Percentiles rank a stretch among this genome's conserved stretches.
phyloP scores from a whole-genome alignment of 2,888 invertebrate species.

The Megalurothrips usitatus region DNA sequence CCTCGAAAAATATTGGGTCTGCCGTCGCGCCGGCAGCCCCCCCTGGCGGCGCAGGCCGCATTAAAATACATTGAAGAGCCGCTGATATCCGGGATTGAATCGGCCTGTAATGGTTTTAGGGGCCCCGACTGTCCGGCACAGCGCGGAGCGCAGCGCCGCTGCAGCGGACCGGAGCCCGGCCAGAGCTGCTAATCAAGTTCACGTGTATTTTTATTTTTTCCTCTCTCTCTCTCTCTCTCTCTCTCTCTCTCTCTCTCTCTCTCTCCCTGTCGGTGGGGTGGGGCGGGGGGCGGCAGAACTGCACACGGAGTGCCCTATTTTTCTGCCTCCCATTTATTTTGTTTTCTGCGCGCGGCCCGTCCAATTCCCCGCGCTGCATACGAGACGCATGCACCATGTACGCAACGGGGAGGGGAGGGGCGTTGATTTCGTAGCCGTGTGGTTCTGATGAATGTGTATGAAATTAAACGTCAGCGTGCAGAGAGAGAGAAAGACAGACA shows the following conservation, averaged over 20 bases:
- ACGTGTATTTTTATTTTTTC: background rate
- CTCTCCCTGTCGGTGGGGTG: background rate
- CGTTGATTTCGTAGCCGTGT: slow-evolving; percentile 13
- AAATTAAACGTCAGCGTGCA: background rate
- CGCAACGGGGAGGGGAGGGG: background rate
- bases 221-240: background rate
- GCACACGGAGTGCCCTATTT: too few relatives aligned
- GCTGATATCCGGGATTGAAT: slow-evolving; percentile 26
- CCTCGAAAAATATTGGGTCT: slow-evolving; percentile 26
- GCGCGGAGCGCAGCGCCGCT: background rate
- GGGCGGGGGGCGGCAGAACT: too few relatives aligned
- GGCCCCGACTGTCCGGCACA: background rate
- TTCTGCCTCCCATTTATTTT: background rate
- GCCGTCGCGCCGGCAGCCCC: background rate
- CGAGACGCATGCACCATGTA: background rate
- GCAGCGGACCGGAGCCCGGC: background rate
- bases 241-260: background rate
- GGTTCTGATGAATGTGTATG: slow-evolving; percentile 18
- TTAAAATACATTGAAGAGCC: slow-evolving; percentile 26
- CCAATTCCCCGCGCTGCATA: background rate
- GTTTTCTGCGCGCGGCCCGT: background rate
- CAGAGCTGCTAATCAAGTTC: background rate
- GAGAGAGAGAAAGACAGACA: background rate
- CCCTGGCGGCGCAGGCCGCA: background rate
- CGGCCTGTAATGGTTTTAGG: background rate